Evolutionary conservation across 2,113 vertebrate species (phyloP).

Genomic region (Galbula dea): DNA sequence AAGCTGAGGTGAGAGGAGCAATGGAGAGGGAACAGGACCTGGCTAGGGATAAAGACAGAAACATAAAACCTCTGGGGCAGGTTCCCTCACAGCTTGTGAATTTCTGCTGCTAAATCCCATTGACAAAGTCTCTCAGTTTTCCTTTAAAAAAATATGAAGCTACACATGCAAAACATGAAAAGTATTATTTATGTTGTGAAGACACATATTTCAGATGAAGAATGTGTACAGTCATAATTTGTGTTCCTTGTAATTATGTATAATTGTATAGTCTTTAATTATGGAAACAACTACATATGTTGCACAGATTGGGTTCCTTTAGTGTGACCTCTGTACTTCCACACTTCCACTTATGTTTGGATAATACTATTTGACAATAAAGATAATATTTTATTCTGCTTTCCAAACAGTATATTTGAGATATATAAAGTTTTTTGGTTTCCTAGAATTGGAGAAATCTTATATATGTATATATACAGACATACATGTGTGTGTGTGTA

Average conservation of each 20-base stretch:
- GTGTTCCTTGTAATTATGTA: neutral
- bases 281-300: neutral
- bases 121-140: neutral
- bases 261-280: neutral
- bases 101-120: neutral
- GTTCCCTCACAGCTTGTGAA: accelerated
- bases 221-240: neutral
- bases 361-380: neutral
- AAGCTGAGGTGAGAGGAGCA: neutral
- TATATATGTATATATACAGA: neutral
- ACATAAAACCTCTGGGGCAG: neutral
- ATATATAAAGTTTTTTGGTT: neutral
- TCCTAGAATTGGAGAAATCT: neutral
- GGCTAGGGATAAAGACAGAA: neutral
- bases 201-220: neutral
- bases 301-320: neutral
- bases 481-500: neutral
- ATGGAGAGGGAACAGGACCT: neutral
- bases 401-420: neutral
- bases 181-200: neutral
- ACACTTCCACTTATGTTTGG: neutral
- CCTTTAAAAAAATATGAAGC: neutral
- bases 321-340: neutral
- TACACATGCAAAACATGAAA: neutral
- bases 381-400: neutral